phyloP scores from a whole-genome alignment of 2,113 vertebrate genomes.

The Hymenochirus boettgeri region DNA sequence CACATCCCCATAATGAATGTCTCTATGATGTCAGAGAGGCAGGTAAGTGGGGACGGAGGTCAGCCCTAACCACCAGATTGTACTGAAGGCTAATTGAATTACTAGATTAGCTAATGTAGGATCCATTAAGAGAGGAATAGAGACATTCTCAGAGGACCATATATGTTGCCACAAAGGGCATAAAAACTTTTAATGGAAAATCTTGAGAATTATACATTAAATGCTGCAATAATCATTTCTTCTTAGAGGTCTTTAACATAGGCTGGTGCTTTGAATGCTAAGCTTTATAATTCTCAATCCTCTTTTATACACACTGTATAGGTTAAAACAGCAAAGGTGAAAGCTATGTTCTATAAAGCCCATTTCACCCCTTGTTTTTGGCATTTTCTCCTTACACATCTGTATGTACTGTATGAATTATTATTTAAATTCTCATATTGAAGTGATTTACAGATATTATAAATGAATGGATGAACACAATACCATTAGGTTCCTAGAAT shows the following conservation, averaged over 20 bases:
- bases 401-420: too few relatives aligned
- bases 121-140: slow-evolving; percentile 65
- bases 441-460: too few relatives aligned
- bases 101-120: slow-evolving; percentile 73
- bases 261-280: background rate
- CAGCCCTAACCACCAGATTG: slow-evolving; percentile 59
- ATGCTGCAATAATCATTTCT: slow-evolving; percentile 18
- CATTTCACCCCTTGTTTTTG: too few relatives aligned
- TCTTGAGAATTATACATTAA: slow-evolving; percentile 24
- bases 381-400: too few relatives aligned
- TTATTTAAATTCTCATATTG: too few relatives aligned
- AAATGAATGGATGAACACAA: too few relatives aligned
- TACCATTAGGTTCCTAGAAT: too few relatives aligned
- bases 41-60: slow-evolving; percentile 62
- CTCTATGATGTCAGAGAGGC: slow-evolving; percentile 59
- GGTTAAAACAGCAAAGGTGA: too few relatives aligned
- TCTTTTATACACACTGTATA: too few relatives aligned
- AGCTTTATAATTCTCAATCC: too few relatives aligned
- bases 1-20: slow-evolving; percentile 52
- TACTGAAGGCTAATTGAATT: slow-evolving; percentile 74
- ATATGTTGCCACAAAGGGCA: slow-evolving; percentile 42
- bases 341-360: too few relatives aligned
- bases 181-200: slow-evolving; percentile 38
- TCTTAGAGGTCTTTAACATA: slow-evolving; percentile 10
- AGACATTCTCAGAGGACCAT: slow-evolving; percentile 53